Evolutionary conservation across 1,140 invertebrate species (phyloP).

Genomic region (Drosophila grimshawi): DNA sequence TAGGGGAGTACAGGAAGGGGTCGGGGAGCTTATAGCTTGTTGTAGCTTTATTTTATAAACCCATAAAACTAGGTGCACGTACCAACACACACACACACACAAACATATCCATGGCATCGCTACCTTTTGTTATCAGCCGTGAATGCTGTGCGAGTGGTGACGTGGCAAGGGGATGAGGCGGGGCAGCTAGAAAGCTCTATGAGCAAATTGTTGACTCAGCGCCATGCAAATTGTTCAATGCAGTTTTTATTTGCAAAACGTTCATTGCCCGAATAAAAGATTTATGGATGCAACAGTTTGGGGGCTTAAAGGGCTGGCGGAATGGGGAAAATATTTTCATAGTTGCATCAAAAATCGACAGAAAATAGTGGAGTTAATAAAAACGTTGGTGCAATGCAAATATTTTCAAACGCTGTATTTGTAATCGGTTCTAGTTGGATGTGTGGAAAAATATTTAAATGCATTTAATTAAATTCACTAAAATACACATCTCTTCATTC

Average conservation of each 20-base stretch:
- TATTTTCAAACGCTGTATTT: not conserved
- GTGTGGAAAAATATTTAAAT: not conserved
- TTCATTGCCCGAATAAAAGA: constrained; percentile 51
- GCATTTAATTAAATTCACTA: not conserved
- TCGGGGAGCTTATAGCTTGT: constrained; percentile 18
- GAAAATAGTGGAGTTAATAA: constrained; percentile 10
- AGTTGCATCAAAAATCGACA: constrained; percentile 2
- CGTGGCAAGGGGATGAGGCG: not conserved
- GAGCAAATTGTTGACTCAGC: constrained; percentile 79
- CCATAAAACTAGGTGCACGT: constrained; percentile 32
- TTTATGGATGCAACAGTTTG: constrained; percentile 56
- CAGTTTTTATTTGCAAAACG: constrained; percentile 44
- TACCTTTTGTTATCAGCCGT: constrained; percentile 52
- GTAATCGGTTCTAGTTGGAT: not conserved
- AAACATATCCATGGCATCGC: constrained; percentile 3
- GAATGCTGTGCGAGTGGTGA: constrained; percentile 7
- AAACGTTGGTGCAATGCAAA: not conserved
- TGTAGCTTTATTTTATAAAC: constrained; percentile 43
- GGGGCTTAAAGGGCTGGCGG: not conserved
- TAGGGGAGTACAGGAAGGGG: not conserved
- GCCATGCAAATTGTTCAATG: constrained; percentile 55
- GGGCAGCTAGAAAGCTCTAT: constrained; percentile 15
- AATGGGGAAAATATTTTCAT: constrained; percentile 14
- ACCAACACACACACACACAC: constrained; percentile 14
- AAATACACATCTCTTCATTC: constrained; percentile 18